Percentiles rank a stretch among this genome's conserved stretches.
phyloP scores from a whole-genome alignment of 2,888 invertebrate genomes.

The Morinoia aosen region DNA sequence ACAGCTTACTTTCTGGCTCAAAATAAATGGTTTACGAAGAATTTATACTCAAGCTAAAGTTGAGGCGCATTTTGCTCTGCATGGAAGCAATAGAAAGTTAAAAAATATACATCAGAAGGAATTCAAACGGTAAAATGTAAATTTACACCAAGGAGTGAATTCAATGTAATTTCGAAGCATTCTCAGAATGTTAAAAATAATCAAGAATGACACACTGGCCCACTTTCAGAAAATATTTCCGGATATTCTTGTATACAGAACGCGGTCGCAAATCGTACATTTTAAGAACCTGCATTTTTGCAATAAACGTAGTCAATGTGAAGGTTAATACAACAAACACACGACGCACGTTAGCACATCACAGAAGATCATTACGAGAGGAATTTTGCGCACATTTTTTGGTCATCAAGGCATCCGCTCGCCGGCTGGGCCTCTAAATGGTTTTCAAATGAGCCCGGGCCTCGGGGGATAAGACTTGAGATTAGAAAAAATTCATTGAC shows the following conservation, averaged over 20 bases:
- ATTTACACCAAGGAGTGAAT: too few species aligned
- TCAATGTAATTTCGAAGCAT: too few species aligned
- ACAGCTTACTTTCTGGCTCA: too few species aligned
- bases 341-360: background rate
- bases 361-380: background rate
- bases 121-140: too few species aligned
- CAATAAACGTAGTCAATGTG: background rate
- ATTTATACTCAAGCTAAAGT: too few species aligned
- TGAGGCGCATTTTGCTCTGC: too few species aligned
- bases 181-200: too few species aligned
- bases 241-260: background rate
- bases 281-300: background rate
- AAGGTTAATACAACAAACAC: background rate
- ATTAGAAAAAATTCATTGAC: slow-evolving; percentile 45
- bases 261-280: background rate
- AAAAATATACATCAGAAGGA: too few species aligned
- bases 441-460: slow-evolving; percentile 42
- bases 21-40: too few species aligned
- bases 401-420: slow-evolving; percentile 11
- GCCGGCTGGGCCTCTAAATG: slow-evolving; percentile 29
- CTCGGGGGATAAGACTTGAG: slow-evolving; percentile 33
- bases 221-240: background rate
- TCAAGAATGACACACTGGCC: background rate
- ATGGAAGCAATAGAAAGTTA: too few species aligned
- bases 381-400: background rate